Percentiles rank a stretch among this genome's conserved stretches.
Evolutionary conservation across 2,113 vertebrate genomes (phyloP).

Genomic region (Pelecanus crispus): DNA sequence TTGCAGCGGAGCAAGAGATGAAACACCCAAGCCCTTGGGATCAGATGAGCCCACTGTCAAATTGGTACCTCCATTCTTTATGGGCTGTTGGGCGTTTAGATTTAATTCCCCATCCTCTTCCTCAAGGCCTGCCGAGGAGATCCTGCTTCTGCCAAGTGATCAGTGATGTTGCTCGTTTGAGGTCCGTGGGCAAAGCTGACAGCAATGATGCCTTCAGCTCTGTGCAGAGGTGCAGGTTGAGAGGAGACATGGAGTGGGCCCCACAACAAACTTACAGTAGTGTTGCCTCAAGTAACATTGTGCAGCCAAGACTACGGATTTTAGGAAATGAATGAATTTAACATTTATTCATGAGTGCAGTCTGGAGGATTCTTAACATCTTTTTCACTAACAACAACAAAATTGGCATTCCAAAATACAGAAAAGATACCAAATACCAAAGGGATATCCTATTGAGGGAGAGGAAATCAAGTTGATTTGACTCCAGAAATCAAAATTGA

Average conservation of each 20-base stretch:
- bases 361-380: neutral
- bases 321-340: neutral
- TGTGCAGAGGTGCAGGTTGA: neutral
- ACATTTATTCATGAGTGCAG: neutral
- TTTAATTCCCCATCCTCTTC: neutral
- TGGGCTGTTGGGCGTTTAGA: accelerated
- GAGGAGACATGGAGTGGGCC: neutral
- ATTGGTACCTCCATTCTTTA: neutral
- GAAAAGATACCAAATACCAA: constrained; percentile 2
- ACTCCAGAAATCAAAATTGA: neutral
- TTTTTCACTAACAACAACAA: neutral
- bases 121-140: neutral
- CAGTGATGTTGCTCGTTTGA: neutral
- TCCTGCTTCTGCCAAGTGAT: neutral
- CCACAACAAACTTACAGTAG: neutral
- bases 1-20: neutral
- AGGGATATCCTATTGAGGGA: neutral
- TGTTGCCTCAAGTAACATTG: neutral
- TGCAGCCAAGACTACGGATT: accelerated
- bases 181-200: neutral
- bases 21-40: neutral
- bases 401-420: neutral
- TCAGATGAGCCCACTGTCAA: neutral
- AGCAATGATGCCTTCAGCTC: neutral
- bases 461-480: constrained; percentile 29